phyloP scores from a whole-genome alignment of 2,888 invertebrate species.

The Drosophila tanythrix region DNA sequence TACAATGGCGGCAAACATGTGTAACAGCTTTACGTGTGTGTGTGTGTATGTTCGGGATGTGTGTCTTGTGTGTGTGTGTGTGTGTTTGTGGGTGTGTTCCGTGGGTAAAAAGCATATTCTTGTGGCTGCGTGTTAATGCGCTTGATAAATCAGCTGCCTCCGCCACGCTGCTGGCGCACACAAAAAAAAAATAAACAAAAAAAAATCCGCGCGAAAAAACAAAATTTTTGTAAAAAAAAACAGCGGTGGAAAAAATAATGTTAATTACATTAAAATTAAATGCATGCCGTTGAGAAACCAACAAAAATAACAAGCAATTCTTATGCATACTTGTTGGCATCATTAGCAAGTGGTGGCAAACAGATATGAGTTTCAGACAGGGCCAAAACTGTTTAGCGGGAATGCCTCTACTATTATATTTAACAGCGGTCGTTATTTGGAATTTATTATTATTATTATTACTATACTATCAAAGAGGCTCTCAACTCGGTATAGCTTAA shows the following conservation, averaged over 20 bases:
- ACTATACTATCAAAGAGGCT: not conserved
- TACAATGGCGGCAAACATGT: constrained; percentile 78
- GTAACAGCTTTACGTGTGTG: constrained; percentile 53
- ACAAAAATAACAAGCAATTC: not conserved
- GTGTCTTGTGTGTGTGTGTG: constrained; percentile 15
- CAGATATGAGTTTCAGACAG: not conserved
- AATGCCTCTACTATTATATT: not conserved
- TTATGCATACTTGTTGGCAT: constrained; percentile 25
- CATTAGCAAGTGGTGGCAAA: not conserved
- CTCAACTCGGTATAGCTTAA: not conserved
- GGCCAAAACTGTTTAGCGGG: not conserved
- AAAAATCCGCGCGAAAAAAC: constrained; percentile 7
- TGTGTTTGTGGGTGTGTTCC: constrained; percentile 14
- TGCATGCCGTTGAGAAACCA: constrained; percentile 20
- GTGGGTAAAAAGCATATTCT: constrained; percentile 41
- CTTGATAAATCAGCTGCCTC: constrained; percentile 72
- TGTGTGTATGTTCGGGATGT: constrained; percentile 14
- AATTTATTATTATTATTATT: not conserved
- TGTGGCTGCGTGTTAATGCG: constrained; percentile 66
- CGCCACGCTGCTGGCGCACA: constrained; percentile 36
- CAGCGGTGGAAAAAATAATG: constrained; percentile 37
- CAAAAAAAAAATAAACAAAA: constrained; percentile 15
- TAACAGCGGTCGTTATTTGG: not conserved
- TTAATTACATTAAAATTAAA: constrained; percentile 75
- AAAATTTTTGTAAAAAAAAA: not conserved